Evolutionary conservation across 2,888 invertebrate genomes (phyloP).

Genomic region (Taenaris catops): DNA sequence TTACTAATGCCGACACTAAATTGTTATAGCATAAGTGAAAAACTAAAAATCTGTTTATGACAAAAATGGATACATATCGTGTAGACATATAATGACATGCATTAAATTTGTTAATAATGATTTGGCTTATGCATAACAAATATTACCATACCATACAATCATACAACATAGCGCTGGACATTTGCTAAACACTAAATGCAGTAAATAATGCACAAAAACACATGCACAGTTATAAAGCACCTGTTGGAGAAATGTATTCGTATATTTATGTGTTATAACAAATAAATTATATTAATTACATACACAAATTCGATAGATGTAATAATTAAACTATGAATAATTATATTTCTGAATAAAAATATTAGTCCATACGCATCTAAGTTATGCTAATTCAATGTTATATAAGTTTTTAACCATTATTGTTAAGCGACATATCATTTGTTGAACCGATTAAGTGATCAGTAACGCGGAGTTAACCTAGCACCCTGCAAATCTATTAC

Average conservation of each 20-base stretch:
- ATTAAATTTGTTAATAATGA: slow-evolving; percentile 7
- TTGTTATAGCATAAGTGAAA: no score
- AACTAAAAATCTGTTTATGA: no score
- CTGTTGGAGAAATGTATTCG: slow-evolving; percentile 3
- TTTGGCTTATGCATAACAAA: slow-evolving; percentile 15
- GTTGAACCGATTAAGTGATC: no score
- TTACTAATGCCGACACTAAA: no score
- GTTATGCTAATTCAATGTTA: slow-evolving; percentile 4
- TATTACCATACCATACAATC: slow-evolving; percentile 11
- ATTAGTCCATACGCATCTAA: neutral
- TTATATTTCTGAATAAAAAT: slow-evolving; percentile 3
- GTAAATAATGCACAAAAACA: slow-evolving; percentile 17
- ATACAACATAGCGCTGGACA: slow-evolving; percentile 19
- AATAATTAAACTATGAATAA: neutral
- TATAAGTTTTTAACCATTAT: slow-evolving; percentile 8
- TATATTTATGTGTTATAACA: slow-evolving; percentile 1
- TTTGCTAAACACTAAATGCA: slow-evolving; percentile 16
- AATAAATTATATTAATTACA: no score
- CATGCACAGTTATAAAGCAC: slow-evolving; percentile 12
- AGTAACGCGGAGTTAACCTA: no score
- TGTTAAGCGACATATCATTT: no score
- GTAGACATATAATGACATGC: slow-evolving; percentile 14
- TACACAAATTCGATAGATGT: neutral
- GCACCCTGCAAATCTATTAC: no score
- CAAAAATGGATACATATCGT: no score